Evolutionary conservation across 2,797 vertebrate genomes (phyloP), one percentile per base, ranked within the genome.

Genomic region (Darevskia nairensis): DNA sequence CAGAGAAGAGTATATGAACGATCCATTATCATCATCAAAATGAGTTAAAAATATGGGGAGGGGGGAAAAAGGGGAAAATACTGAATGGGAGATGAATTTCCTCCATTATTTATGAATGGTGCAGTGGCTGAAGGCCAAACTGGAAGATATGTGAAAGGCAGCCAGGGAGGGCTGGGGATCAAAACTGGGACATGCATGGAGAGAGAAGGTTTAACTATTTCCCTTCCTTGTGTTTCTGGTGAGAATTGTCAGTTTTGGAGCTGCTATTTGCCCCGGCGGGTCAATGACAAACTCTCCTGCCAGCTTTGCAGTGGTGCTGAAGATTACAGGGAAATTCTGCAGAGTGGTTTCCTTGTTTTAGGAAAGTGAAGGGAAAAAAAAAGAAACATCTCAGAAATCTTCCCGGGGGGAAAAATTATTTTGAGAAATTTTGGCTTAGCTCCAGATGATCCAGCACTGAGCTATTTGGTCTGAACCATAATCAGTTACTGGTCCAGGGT

Each of bases 1-100:
- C 71, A 29, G 78, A 64, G 78, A 44, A 66, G n/a, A 76, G 69
- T 89, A 81, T 85, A 85, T 89, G 88, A 85, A 76, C 50, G 77
- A 85, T 66, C 78, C 19, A 17, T 89, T 80, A 66, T 74, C 39
- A n/a, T 61, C 59, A 75, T 89, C 55, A 85, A 74, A 85, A 75
- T 50, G 88, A 50, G 27, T 17, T 85, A 25, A 89, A 76, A 89
- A 85, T 75, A 81, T 50, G n/a, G 32, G 29, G 35, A 19, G 35
- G 35, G 6, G 35, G 0, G 39, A 74, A 39, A 74, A 72, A 23
- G 50, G 6, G 35, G n/a, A 39, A 74, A 39, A 74, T 44, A 50
- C n/a, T 74, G 19, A 81, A 50, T 19, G 29, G 59, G 66, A 46
- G 77, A 80, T 80, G 15, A 80, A 89, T 80, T 85, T 75, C 44